phyloP scores from a whole-genome alignment of 2,888 invertebrate genomes.

The Chalcis sispes region DNA sequence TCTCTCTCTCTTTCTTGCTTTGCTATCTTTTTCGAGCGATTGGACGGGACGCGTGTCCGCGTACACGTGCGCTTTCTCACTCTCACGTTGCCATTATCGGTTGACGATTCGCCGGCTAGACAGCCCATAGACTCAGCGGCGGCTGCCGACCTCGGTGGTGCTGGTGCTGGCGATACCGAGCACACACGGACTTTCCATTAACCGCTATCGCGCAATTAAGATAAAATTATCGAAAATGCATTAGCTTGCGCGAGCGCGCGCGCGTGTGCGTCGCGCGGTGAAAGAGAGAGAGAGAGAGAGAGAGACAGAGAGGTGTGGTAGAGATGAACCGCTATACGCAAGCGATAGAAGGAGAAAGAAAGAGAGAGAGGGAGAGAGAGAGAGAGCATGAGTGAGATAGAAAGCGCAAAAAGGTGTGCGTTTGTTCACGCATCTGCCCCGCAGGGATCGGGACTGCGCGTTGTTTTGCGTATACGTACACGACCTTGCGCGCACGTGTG shows the following conservation, averaged over 20 bases:
- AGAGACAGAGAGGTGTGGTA: neutral
- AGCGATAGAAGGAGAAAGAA: neutral
- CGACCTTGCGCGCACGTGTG: no score
- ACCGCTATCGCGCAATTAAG: constrained; percentile 56
- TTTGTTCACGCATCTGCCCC: constrained; percentile 49
- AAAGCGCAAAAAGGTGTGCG: constrained; percentile 24
- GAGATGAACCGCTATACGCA: no score
- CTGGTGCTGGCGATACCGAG: no score
- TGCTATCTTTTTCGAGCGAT: no score
- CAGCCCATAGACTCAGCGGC: constrained; percentile 11
- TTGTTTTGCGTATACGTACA: no score
- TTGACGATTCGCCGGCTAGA: constrained; percentile 29
- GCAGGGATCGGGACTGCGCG: neutral
- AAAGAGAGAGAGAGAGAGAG: no score
- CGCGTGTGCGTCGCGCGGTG: no score
- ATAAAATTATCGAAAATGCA: constrained; percentile 59
- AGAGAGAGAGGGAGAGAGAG: neutral
- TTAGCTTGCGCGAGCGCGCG: constrained; percentile 26
- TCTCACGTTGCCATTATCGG: constrained; percentile 29
- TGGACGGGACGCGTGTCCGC: no score
- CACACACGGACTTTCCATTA: constrained; percentile 50
- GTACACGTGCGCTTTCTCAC: neutral
- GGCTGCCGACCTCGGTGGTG: no score
- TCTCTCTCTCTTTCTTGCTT: neutral
- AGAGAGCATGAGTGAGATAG: no score